phyloP scores from a whole-genome alignment of 1,140 invertebrate genomes.

The Papilio machaon region DNA sequence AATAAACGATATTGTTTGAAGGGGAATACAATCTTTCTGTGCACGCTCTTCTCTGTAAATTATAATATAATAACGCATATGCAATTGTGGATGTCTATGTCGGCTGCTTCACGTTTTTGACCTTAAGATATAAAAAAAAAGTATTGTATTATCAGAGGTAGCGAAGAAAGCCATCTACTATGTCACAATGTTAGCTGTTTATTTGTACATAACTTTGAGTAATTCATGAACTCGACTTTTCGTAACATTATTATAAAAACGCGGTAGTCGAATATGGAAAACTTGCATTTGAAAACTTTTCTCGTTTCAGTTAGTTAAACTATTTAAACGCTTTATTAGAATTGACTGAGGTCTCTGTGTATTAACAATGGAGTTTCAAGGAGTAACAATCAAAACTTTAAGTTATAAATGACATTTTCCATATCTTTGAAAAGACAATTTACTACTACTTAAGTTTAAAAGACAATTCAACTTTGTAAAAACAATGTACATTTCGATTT shows the following conservation, averaged over 20 bases:
- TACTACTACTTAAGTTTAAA: not conserved
- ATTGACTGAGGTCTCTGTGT: not conserved
- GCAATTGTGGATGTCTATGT: no score
- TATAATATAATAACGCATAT: no score
- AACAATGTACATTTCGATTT: not conserved
- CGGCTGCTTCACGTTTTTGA: no score
- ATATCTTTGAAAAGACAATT: not conserved
- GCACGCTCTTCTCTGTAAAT: no score
- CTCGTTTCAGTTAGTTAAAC: not conserved
- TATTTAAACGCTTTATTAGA: slow-evolving; percentile 11
- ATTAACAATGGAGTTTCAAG: slow-evolving; percentile 1
- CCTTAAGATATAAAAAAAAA: no score
- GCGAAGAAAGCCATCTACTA: no score
- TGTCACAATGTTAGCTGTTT: no score
- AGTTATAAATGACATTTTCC: not conserved
- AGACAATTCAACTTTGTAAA: not conserved
- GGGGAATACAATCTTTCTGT: no score
- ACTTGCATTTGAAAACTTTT: slow-evolving; percentile 8
- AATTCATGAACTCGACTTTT: not conserved
- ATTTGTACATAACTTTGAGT: not conserved
- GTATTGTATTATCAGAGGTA: no score
- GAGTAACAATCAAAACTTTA: slow-evolving; percentile 17
- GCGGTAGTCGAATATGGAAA: not conserved
- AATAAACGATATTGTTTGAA: not conserved
- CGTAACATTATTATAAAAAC: not conserved